These are phyloP conservation scores for Drosophila phalerata DNA, from an alignment of 2,888 invertebrate species.

Conservation along the genomic window DNA sequence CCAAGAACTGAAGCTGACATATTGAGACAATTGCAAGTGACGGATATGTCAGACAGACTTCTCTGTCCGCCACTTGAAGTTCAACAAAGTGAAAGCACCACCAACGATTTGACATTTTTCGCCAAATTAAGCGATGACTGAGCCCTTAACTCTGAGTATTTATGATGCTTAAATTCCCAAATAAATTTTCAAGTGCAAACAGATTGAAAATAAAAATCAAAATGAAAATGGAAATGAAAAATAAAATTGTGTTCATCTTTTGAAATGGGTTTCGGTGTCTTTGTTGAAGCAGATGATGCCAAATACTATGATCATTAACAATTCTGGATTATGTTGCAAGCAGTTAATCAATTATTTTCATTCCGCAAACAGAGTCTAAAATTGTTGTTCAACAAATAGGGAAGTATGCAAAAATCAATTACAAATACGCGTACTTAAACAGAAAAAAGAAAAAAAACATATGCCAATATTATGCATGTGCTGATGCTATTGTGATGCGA, in stretches of 20 bases:
- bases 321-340: constrained; percentile 19
- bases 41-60: constrained; percentile 20
- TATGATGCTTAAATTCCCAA: constrained; percentile 16
- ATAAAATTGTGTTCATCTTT: constrained; percentile 9
- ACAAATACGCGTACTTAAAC: constrained; percentile 23
- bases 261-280: constrained; percentile 4
- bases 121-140: constrained; percentile 40
- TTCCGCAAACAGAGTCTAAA: constrained; percentile 10
- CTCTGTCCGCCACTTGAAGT: constrained; percentile 16
- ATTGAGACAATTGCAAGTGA: constrained; percentile 51
- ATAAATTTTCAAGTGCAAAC: constrained; percentile 29
- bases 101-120: constrained; percentile 33
- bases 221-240: constrained; percentile 3
- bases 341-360: constrained; percentile 44
- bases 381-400: constrained; percentile 18
- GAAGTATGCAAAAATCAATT: constrained; percentile 66
- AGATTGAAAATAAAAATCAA: constrained; percentile 13
- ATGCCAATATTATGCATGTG: constrained; percentile 46
- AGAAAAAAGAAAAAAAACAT: constrained; percentile 51
- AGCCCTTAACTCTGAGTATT: constrained; percentile 31
- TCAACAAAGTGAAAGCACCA: constrained; percentile 22
- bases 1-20: constrained; percentile 49
- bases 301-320: constrained; percentile 21
- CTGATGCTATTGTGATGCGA: constrained; percentile 7
- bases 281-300: constrained; percentile 7